Percentiles rank a stretch among this genome's conserved stretches.
Evolutionary conservation across 2,888 invertebrate species (phyloP).

Genomic region (Eupithecia pulchellata): DNA sequence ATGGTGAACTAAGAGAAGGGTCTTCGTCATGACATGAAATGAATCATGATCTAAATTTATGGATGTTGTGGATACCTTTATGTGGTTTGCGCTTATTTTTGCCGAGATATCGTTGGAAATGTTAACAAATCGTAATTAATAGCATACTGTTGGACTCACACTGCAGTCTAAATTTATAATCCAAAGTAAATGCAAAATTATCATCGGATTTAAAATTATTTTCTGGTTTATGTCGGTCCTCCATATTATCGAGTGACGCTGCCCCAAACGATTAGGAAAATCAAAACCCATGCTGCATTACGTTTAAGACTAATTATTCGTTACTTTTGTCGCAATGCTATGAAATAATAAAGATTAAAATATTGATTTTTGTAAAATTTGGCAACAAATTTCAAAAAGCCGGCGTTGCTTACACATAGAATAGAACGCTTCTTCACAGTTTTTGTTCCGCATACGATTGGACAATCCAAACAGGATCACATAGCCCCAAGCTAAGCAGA

Average conservation of each 20-base stretch:
- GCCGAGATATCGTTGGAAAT: neutral
- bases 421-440: too few species aligned
- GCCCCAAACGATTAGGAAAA: neutral
- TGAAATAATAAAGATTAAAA: too few species aligned
- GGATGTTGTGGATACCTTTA: neutral
- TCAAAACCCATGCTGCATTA: neutral
- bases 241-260: neutral
- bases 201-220: neutral
- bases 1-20: neutral
- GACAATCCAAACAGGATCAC: too few species aligned
- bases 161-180: neutral
- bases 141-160: too few species aligned
- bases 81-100: neutral
- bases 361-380: too few species aligned
- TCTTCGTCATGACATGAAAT: too few species aligned
- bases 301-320: too few species aligned
- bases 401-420: too few species aligned
- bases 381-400: too few species aligned
- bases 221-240: neutral
- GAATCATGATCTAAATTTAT: neutral
- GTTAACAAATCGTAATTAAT: neutral
- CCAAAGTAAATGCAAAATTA: neutral
- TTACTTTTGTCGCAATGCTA: too few species aligned
- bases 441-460: too few species aligned
- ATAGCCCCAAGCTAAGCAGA: too few species aligned